phyloP scores from a whole-genome alignment of 2,797 vertebrate genomes.

The Lutjanus argentimaculatus region DNA sequence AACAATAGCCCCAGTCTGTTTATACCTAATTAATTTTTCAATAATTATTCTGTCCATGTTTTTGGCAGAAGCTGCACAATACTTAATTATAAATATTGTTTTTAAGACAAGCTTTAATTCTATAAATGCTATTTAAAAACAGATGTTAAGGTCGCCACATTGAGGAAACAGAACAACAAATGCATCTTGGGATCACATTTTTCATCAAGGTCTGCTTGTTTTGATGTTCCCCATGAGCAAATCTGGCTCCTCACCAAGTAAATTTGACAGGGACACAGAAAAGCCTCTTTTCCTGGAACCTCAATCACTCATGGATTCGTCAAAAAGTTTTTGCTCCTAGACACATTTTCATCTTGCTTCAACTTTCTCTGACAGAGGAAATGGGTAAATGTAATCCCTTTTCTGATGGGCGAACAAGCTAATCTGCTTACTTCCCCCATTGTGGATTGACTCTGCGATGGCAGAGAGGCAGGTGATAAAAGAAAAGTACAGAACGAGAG shows the following conservation, averaged over 20 bases:
- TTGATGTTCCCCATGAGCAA: constrained; percentile 62
- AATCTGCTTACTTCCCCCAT: constrained; percentile 81
- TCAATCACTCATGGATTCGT: constrained; percentile 70
- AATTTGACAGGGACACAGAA: constrained; percentile 62
- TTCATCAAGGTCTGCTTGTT: constrained; percentile 47
- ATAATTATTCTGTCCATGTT: constrained; percentile 12
- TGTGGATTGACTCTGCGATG: constrained; percentile 76
- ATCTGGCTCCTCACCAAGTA: constrained; percentile 45
- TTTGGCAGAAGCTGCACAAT: constrained; percentile 10
- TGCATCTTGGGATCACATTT: constrained; percentile 38
- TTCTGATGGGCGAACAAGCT: constrained; percentile 78
- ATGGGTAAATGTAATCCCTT: constrained; percentile 77
- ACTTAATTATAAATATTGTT: constrained; percentile 13
- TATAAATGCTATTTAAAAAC: background rate
- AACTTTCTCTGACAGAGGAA: constrained; percentile 58
- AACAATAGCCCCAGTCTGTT: constrained; percentile 5
- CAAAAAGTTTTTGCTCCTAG: constrained; percentile 57
- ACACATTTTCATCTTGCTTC: constrained; percentile 71
- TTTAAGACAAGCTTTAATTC: constrained; percentile 12
- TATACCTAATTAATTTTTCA: constrained; percentile 16
- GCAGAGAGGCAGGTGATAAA: constrained; percentile 77
- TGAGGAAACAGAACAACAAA: constrained; percentile 7
- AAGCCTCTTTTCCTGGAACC: constrained; percentile 65
- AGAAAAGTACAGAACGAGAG: constrained; percentile 59
- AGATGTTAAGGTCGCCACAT: constrained; percentile 7